phyloP scores from a whole-genome alignment of 2,797 vertebrate genomes.

The Coregonus suidteri region DNA sequence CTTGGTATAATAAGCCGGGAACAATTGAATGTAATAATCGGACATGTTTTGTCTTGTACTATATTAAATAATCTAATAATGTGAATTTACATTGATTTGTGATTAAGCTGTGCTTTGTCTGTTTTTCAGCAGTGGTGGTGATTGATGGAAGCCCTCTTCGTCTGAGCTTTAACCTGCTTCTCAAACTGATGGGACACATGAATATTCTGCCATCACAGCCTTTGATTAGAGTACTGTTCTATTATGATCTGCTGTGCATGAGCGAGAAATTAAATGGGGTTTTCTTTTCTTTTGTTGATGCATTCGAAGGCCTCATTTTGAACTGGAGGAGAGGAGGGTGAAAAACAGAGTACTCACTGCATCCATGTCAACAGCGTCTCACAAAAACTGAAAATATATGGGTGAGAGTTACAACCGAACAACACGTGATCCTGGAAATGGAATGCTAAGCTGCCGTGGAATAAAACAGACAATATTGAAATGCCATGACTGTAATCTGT shows the following conservation, averaged over 20 bases:
- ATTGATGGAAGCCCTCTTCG: conserved; percentile 6
- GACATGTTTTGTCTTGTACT: background rate
- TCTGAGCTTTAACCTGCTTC: conserved; percentile 1
- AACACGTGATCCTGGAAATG: background rate
- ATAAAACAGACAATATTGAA: background rate
- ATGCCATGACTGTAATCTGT: conserved; percentile 8
- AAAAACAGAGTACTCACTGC: too few species aligned
- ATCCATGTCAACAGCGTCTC: too few species aligned
- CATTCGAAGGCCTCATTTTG: background rate
- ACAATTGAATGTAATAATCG: background rate
- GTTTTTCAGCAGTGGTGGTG: conserved; percentile 14
- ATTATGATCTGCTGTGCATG: conserved; percentile 22
- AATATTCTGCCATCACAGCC: conserved; percentile 29
- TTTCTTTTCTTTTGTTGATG: background rate
- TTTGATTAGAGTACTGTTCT: conserved; percentile 27
- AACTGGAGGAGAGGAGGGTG: too few species aligned
- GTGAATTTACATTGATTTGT: background rate
- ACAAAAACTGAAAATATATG: background rate
- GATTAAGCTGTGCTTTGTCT: conserved; percentile 4
- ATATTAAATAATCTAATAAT: background rate
- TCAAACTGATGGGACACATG: conserved; percentile 10
- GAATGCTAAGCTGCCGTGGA: background rate
- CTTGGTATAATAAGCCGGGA: background rate
- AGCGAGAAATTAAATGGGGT: conserved; percentile 22
- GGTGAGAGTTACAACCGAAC: too few species aligned